Base-by-base conservation (phyloP, 2,113 vertebrate genomes). In the Gavia stellata region DNA sequence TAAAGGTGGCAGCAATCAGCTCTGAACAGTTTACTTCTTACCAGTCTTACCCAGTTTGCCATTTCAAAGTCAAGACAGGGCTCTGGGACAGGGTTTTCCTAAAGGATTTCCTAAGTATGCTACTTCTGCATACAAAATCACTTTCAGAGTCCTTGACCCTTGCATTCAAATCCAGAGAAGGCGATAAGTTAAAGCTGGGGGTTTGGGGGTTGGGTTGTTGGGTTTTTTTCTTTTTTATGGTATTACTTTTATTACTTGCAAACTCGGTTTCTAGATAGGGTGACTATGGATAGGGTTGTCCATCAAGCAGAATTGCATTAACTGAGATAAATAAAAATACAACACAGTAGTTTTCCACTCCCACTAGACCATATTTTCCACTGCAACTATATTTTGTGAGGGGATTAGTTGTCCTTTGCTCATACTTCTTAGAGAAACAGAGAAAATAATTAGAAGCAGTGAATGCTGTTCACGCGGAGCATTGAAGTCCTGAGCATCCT, bases 1-100 rank as follows among this genome's bases (percentile, higher is more conserved):
- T 82, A 92, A 72, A 86, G 78, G 70, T 85, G 89, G 91, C 95
- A 95, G 95, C 78, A 75, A 65, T 28, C 62, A 36, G 70, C 53
- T 82, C 95, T 24, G 33, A 90, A 72, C 83, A 80, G 49, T 28
- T 72, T 25, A 3, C 12, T 42, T 42, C 53, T 28, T 26, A 15
- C 2, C 38, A 42, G 28, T 14, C 17, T 42, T 50, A 12, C 4
- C 34, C 24, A 56, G 9, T 34, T 45, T 44, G 13, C 31, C 26
- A 10, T 47, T 26, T 77, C 36, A 2, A 50, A 90, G 33, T 9
- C 59, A 42, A 73, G 9, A 5, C 40, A 77, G 49, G 4, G 8
- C 47, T 68, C 19, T 34, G 31, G 24, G 52, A 4, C 28, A 72
- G 7, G 3, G 14, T n/a, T 63, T 88, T 63, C 40, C 31, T 25